These are phyloP conservation scores for Anagrus nilaparvatae DNA, from an alignment of 1,140 invertebrate species.

Conservation along the genomic window DNA sequence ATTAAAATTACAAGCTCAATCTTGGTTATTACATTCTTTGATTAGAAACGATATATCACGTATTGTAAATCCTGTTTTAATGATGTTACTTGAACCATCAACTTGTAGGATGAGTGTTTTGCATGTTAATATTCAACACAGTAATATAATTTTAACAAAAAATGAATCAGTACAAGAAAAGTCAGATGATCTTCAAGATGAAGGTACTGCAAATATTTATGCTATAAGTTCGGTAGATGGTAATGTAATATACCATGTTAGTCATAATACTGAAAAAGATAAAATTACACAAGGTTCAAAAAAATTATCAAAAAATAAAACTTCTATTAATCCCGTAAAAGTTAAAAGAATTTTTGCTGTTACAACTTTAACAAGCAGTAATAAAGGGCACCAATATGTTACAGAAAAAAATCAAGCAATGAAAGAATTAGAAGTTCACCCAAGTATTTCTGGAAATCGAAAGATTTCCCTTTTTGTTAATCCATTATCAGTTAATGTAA, in stretches of 20 bases:
- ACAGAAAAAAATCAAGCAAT: slow-evolving; percentile 43
- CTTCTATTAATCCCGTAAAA: slow-evolving; percentile 37
- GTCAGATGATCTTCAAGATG: slow-evolving; percentile 28
- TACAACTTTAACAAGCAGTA: slow-evolving; percentile 37
- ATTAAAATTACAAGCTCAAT: slow-evolving; percentile 58
- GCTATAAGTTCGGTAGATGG: slow-evolving; percentile 80
- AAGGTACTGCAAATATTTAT: slow-evolving; percentile 58
- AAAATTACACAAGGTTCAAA: no score
- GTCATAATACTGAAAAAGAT: no score
- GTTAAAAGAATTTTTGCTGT: slow-evolving; percentile 43
- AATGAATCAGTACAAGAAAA: slow-evolving; percentile 34
- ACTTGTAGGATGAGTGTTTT: slow-evolving; percentile 79
- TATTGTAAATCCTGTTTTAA: slow-evolving; percentile 69
- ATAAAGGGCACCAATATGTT: slow-evolving; percentile 38
- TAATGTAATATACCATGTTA: slow-evolving; percentile 77
- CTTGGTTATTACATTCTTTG: slow-evolving; percentile 63
- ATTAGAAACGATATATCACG: slow-evolving; percentile 67
- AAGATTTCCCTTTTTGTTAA: slow-evolving; percentile 48
- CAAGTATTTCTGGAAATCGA: slow-evolving; percentile 39
- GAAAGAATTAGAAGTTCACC: slow-evolving; percentile 45
- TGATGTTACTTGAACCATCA: slow-evolving; percentile 68
- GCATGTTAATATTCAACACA: slow-evolving; percentile 67
- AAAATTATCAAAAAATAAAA: slow-evolving; percentile 12
- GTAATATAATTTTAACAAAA: slow-evolving; percentile 44
- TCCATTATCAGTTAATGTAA: slow-evolving; percentile 39